These are phyloP conservation scores for Aplysina aerophoba DNA, from an alignment of 37 sponge, comb jelly and placozoan species.

Conservation along the genomic window DNA sequence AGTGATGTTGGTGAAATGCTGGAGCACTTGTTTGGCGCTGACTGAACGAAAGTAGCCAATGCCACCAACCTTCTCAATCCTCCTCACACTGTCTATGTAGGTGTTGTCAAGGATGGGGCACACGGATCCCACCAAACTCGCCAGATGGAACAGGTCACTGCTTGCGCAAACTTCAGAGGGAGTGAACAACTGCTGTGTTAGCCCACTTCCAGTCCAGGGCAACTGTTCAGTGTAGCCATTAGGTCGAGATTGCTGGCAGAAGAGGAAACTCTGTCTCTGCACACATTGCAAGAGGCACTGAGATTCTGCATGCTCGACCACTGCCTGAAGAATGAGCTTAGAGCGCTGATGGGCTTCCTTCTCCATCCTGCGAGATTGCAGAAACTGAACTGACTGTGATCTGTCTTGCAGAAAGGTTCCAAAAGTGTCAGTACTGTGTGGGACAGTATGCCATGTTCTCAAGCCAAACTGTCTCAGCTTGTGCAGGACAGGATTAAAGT, in stretches of 20 bases:
- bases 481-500: conserved; percentile 8
- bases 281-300: background rate
- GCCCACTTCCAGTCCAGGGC: conserved; percentile 31
- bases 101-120: conserved; percentile 4
- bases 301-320: background rate
- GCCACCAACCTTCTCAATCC: background rate
- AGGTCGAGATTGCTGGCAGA: conserved; percentile 13
- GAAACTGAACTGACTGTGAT: conserved; percentile 26
- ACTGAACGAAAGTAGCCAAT: background rate
- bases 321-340: background rate
- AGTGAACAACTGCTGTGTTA: background rate
- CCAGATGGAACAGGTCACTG: background rate
- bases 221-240: conserved; percentile 20
- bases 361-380: background rate
- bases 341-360: conserved; percentile 14
- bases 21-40: background rate
- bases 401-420: conserved; percentile 18
- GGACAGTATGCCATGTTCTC: conserved; percentile 45
- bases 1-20: conserved; percentile 5
- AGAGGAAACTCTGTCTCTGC: conserved; percentile 27
- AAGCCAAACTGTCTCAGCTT: conserved; percentile 42
- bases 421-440: background rate
- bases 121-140: conserved; percentile 41
- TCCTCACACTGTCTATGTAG: background rate
- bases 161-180: background rate